Base-by-base conservation (phyloP, 2,888 invertebrate species). In the Dynastes grantii region DNA sequence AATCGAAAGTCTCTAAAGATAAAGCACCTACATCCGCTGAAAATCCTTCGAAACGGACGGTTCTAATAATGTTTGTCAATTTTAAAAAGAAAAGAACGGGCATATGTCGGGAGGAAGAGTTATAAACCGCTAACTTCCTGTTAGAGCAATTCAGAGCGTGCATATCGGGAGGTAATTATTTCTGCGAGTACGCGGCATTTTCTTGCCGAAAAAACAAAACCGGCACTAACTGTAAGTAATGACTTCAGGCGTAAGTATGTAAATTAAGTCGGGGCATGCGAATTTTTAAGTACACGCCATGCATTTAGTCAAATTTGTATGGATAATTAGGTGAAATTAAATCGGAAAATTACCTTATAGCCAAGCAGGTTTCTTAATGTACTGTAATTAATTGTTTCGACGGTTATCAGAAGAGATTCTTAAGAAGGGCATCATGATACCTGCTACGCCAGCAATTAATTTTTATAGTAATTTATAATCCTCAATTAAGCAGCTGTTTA, bases 101-200 rank as follows among this genome's bases (percentile, higher is more conserved):
- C 51, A 16, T 68, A 6, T 22, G 55, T 32, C 53, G 27, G 22
- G n/a, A 16, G 71, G 71, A 68, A 71, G 32, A 71, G 55, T 71
- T 71, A 71, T 71, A 71, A 71, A 71, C 71, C 71, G 71, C 71
- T 71, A 71, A 55, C 27, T 71, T 71, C 71, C 71, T 27, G 55
- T 40, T 37, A 37, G 32, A 27, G 55, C 37, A 71, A 71, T 71
- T 58, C 32, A n/a, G 37, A 71, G 55, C 27, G 37, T 37, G 58
- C 9, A n/a, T 53, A 53, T 53, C 16, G 29, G 37, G 22, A 65
- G 45, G 55, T n/a, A 55, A 58, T 71, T 58, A 71, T 37, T 71
- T 37, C 58, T 37, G 55, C 58, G 22, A 9, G 37, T 55, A 70
- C 27, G 53, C n/a, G 51, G 22, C 51, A 13, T 29, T 70, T 70